Conservation (phyloP, 2,888 invertebrate species). For the Lasioglossum pauxillum region DNA sequence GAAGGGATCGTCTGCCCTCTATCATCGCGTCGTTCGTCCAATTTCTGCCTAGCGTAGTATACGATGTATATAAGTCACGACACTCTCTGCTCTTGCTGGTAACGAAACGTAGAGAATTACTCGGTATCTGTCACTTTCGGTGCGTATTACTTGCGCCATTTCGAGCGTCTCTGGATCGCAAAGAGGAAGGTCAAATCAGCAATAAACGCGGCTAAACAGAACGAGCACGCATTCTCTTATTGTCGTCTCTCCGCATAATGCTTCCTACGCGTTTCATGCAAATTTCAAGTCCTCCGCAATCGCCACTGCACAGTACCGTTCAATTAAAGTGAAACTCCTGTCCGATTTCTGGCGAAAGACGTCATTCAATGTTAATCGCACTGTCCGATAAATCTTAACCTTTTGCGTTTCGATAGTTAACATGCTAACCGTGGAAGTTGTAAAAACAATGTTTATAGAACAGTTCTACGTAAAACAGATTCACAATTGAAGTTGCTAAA, state of each 20-base stretch:
- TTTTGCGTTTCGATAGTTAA: background rate
- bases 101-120: constrained; percentile 25
- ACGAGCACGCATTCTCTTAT: constrained; percentile 14
- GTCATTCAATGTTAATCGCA: background rate
- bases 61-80: background rate
- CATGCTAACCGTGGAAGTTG: background rate
- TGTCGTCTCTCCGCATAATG: background rate
- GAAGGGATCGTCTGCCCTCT: constrained; percentile 2
- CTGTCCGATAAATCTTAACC: background rate
- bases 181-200: constrained; percentile 25
- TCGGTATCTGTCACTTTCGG: background rate
- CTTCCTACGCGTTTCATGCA: constrained; percentile 6
- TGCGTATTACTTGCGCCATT: constrained; percentile 1
- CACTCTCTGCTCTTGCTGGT: constrained; percentile 1
- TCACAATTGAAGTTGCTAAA: background rate
- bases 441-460: background rate
- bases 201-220: constrained; percentile 32
- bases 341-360: background rate
- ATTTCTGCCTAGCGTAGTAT: constrained; percentile 41
- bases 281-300: background rate
- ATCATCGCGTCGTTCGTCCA: constrained; percentile 29
- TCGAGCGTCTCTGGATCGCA: constrained; percentile 16
- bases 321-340: background rate
- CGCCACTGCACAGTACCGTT: background rate
- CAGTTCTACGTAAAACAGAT: background rate